phyloP scores from a whole-genome alignment of 64 coral and sea anemone species.

The Dendronephthya gigantea region DNA sequence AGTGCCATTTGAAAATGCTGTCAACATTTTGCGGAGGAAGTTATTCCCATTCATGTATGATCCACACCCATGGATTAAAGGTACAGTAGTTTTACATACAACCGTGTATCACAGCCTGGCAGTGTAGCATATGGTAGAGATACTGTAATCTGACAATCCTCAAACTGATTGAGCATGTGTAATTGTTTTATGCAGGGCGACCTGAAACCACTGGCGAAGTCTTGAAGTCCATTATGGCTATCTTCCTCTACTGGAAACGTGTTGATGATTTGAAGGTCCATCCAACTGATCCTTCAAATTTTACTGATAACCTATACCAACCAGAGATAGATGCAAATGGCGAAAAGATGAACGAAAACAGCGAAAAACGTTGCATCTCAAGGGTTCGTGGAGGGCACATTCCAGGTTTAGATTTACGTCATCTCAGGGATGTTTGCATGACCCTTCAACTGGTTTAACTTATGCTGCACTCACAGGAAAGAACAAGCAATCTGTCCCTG shows the following conservation, averaged over 20 bases:
- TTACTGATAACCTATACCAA: not conserved
- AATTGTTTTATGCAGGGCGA: not conserved
- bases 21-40: not conserved
- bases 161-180: not conserved
- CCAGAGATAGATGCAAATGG: slow-evolving; percentile 4
- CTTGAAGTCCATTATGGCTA: slow-evolving; percentile 7
- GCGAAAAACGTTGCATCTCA: not conserved
- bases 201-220: not conserved
- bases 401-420: not conserved
- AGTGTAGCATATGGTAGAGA: not conserved
- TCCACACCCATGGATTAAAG: slow-evolving; percentile 11
- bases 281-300: not conserved
- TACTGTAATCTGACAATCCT: not conserved
- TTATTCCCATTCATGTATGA: slow-evolving; percentile 17
- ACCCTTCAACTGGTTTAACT: slow-evolving; percentile 27
- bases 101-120: too few relatives aligned
- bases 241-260: not conserved
- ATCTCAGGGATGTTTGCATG: slow-evolving; percentile 27
- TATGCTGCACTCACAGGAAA: slow-evolving; percentile 47
- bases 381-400: not conserved
- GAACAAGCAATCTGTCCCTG: too few relatives aligned
- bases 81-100: too few relatives aligned
- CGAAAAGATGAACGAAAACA: slow-evolving; percentile 21
- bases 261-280: not conserved
- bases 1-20: slow-evolving; percentile 12